phyloP scores from a whole-genome alignment of 23 tunicate genomes.

The Diplosoma virens region DNA sequence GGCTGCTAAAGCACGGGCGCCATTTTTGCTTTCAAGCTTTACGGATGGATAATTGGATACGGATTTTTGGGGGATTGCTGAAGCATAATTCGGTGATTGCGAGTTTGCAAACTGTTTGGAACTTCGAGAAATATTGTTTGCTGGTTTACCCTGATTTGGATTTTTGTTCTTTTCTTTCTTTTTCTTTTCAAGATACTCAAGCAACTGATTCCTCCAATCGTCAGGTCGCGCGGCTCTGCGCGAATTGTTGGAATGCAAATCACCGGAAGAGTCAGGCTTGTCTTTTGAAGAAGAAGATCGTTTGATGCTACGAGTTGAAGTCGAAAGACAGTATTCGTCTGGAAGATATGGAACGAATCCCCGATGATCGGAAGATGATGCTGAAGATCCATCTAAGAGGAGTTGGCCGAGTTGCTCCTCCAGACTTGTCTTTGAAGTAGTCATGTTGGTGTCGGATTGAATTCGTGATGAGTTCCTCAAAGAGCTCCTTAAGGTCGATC shows the following conservation, averaged over 20 bases:
- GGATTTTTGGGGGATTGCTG: too few relatives aligned
- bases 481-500: too few relatives aligned
- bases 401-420: slow-evolving; percentile 86
- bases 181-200: slow-evolving; percentile 67
- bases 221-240: slow-evolving; percentile 47
- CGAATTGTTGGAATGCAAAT: background rate
- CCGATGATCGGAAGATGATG: slow-evolving; percentile 5
- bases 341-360: slow-evolving; percentile 45
- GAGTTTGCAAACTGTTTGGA: too few relatives aligned
- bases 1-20: background rate
- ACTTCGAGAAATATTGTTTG: background rate
- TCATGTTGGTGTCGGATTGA: too few relatives aligned
- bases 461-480: too few relatives aligned
- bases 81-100: background rate
- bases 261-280: background rate
- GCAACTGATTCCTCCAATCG: slow-evolving; percentile 76
- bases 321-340: slow-evolving; percentile 1
- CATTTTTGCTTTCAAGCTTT: background rate
- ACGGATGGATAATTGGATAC: too few relatives aligned
- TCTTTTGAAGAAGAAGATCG: slow-evolving; percentile 4
- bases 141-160: background rate
- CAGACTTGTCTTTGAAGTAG: slow-evolving; percentile 35
- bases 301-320: slow-evolving; percentile 1
- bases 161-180: background rate
- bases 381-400: slow-evolving; percentile 32